Evolutionary conservation across 2,888 invertebrate species (phyloP), one percentile per base, ranked within the genome.

Genomic region (Hedya salicella): DNA sequence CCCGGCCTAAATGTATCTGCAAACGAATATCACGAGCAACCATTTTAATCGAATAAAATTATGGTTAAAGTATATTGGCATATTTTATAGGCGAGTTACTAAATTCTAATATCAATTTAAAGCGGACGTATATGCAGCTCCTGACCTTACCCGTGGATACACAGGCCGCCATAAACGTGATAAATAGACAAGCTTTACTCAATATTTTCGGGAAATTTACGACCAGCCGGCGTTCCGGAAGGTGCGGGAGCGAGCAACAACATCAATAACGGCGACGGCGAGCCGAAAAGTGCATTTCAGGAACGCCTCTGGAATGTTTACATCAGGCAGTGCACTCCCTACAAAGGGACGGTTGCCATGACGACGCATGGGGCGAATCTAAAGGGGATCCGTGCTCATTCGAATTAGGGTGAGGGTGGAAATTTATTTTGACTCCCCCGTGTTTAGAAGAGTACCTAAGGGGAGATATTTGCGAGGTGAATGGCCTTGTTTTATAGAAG

Each of bases 381-480:
- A 78, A 79, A 86, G 85, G 86, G 88, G 85, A 83, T 83, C 77
- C 79, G 78, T 77, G 77, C 70, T 74, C 75, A 79, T 80, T 80
- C 81, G 81, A 86, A 87, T 86, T 88, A 87, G 85, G 86, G 85
- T 80, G 88, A 88, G 89, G 89, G 89, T 83, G 87, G 85, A 82
- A 79, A 85, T 85, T 82, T 89, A 89, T 89, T 89, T 87, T 78
- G 83, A 81, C 86, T 81, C 87, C 87, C 87, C 80, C 81, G 75
- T 82, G 83, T 78, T 86, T 81, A 85, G 85, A 70, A 76, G 77
- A 69, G 74, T 75, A 75, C 83, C 86, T 80, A 84, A 86, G 89
- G 89, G 87, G 87, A 84, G 81, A 84, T 82, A 83, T 87, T 86
- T 82, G 85, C 81, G 84, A 90, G 91, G 91, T 91, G 89, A 91